Percentiles rank a stretch among this genome's conserved stretches.
Evolutionary conservation across 1,140 invertebrate genomes (phyloP).

Genomic region (Halyomorpha halys): DNA sequence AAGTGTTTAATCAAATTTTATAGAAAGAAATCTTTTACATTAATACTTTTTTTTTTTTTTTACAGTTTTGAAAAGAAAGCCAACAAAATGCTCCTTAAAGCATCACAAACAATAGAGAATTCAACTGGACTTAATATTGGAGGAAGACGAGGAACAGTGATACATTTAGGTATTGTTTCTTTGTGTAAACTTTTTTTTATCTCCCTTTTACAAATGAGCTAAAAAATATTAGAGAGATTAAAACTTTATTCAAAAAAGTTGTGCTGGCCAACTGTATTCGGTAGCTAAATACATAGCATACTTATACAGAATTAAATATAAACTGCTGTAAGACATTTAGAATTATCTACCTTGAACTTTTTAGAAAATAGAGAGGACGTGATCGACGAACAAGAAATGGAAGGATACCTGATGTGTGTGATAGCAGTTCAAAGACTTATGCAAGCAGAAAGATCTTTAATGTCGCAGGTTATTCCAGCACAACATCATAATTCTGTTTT

Average conservation of each 20-base stretch:
- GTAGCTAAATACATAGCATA: no score
- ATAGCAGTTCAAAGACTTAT: slow-evolving; percentile 79
- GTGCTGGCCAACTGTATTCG: no score
- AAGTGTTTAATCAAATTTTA: background rate
- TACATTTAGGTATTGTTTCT: slow-evolving; percentile 27
- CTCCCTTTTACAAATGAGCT: no score
- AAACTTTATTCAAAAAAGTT: no score
- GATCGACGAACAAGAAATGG: slow-evolving; percentile 72
- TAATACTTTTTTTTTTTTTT: slow-evolving; percentile 11
- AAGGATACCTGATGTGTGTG: slow-evolving; percentile 74
- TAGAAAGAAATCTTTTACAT: background rate
- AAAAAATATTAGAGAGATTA: no score
- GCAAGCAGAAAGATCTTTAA: slow-evolving; percentile 71
- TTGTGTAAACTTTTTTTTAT: background rate
- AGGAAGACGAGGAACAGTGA: slow-evolving; percentile 36
- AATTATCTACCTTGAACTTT: no score
- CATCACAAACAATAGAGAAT: slow-evolving; percentile 66
- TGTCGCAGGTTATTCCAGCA: slow-evolving; percentile 72
- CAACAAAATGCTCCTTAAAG: slow-evolving; percentile 72
- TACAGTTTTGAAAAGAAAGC: slow-evolving; percentile 62
- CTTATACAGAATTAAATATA: no score
- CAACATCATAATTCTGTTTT: slow-evolving; percentile 73
- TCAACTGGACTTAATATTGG: slow-evolving; percentile 57
- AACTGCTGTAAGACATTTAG: no score
- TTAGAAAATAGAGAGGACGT: slow-evolving; percentile 47